Evolutionary conservation across 2,113 vertebrate species (phyloP), one percentile per base, ranked within the genome.

Genomic region (Bufo bufo): DNA sequence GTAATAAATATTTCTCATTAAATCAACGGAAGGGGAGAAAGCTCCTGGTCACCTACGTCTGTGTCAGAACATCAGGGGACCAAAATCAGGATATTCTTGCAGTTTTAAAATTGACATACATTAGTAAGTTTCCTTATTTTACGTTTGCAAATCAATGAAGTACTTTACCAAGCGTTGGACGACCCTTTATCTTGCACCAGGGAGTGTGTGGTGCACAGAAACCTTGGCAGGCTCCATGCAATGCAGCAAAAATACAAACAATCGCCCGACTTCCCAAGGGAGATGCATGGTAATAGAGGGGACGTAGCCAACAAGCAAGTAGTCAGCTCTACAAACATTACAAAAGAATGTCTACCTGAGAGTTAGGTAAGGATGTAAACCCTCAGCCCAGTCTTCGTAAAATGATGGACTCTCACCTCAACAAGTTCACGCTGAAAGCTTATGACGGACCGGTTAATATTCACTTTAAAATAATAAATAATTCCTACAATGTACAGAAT

Each of bases 381-480:
- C 81, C 80, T 66, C 49, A 17, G 47, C 61, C 8, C 61, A 1
- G 14, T 82, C 59, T 82, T 83, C 81, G 45, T 10, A 63, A 23
- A 33, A 65, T 23, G 4, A 66, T 83, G 59, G 59, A 19, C 65
- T 52, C 69, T 50, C 12, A 52, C 47, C 12, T 66, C 45, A 33
- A 14, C 80, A 65, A 9, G 6, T 3, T 7, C 4, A 66, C 43
- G 23, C 16, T 17, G 65, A 52, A 33, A 54, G 65, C 20, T 0
- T 43, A 16, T 6, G 77, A 79, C 77, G 58, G 77, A 56, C 45
- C 52, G 65, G 49, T 84, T 33, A 20, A 61, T 63, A 52, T 77
- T 54, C 23, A 86, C 45, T 45, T 33, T 43, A 17, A 54, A 54
- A 81, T 9, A 88, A 88, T 65, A 77, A 88, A 83, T 75, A 88